Percentiles rank a stretch among this genome's conserved stretches.
These are phyloP conservation scores for Lucifuga dentata DNA, from an alignment of 2,113 vertebrate genomes.

Conservation along the genomic window DNA sequence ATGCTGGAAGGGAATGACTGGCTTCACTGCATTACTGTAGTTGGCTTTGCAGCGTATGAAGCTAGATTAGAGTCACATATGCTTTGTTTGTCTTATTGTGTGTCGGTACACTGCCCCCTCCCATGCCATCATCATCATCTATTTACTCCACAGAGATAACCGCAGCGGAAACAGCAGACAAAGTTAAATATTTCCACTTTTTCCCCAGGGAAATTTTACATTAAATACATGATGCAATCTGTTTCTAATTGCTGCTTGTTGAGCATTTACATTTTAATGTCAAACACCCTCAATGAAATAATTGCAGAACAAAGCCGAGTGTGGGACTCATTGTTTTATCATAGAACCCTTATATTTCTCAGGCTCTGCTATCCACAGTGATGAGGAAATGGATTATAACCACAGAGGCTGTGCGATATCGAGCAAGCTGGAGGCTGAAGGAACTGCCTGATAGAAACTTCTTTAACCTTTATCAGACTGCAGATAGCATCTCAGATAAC, in stretches of 20 bases:
- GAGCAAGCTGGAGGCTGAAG: conserved; percentile 45
- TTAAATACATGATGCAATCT: conserved; percentile 2
- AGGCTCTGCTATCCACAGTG: conserved; percentile 1
- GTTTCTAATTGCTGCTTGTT: background rate
- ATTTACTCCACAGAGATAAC: conserved; percentile 39
- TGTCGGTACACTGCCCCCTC: conserved; percentile 30
- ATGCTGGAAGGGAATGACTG: conserved; percentile 40
- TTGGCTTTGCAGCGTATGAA: conserved; percentile 22
- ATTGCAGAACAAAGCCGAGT: no score
- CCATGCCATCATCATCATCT: conserved; percentile 22
- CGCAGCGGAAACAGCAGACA: conserved; percentile 15
- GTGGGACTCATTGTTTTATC: background rate
- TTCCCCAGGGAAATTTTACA: conserved; percentile 16
- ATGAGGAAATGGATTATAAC: conserved; percentile 40
- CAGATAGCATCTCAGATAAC: conserved; percentile 63
- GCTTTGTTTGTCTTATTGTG: background rate
- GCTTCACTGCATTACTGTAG: conserved; percentile 39
- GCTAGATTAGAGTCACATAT: background rate
- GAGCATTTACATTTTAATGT: no score
- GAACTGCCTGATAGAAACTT: conserved; percentile 52
- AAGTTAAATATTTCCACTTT: conserved; percentile 24
- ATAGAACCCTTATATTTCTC: background rate
- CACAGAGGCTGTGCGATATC: conserved; percentile 25
- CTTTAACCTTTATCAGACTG: conserved; percentile 61
- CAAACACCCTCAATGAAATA: no score